Conservation (phyloP, 2,888 invertebrate genomes). For the Chaitophorus viminalis region DNA sequence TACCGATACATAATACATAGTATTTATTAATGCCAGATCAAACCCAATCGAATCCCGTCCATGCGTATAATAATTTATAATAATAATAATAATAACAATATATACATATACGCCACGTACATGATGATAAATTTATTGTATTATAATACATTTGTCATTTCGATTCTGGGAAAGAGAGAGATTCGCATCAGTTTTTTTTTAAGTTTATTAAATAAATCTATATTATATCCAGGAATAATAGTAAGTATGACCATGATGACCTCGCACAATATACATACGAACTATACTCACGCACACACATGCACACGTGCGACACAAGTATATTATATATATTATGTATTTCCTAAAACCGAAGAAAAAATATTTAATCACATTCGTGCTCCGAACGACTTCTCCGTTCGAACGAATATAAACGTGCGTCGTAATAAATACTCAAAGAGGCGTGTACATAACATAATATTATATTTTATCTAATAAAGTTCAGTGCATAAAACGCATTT, state of each 20-base stretch:
- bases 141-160: neutral
- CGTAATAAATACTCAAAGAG: constrained; percentile 7
- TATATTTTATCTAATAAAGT: neutral
- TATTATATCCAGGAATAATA: no score
- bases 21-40: no score
- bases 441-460: neutral
- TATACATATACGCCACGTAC: no score
- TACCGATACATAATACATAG: no score
- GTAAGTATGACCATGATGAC: neutral
- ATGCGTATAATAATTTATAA: no score
- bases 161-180: neutral
- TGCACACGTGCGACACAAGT: neutral
- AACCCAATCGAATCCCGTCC: no score
- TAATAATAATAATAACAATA: no score
- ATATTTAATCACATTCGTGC: neutral
- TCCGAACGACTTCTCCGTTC: neutral
- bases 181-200: no score
- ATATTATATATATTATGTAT: no score
- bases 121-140: neutral
- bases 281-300: neutral
- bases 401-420: neutral
- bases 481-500: neutral
- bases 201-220: no score
- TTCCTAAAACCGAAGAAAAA: neutral
- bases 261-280: neutral